Percentiles rank a stretch among this genome's conserved stretches.
Conservation (phyloP, 1,140 invertebrate genomes). For the Drosophila aff. region DNA sequence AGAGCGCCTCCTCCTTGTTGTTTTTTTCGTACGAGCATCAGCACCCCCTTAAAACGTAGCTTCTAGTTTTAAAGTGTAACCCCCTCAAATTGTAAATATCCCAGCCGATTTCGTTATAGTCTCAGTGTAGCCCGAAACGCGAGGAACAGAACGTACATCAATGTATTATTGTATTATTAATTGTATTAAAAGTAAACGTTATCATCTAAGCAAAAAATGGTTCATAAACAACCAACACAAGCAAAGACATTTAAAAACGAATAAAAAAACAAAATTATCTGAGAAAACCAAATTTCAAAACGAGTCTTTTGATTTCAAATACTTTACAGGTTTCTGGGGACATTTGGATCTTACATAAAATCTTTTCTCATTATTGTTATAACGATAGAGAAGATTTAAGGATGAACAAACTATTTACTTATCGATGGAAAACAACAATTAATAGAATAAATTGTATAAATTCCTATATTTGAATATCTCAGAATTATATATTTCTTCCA, state of each 20-base stretch:
- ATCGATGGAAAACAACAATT: neutral
- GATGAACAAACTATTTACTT: neutral
- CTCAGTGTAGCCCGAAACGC: slow-evolving; percentile 39
- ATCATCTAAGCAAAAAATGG: slow-evolving; percentile 61
- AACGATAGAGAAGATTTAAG: neutral
- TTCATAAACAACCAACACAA: slow-evolving; percentile 55
- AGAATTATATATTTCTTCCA: neutral
- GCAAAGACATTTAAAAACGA: slow-evolving; percentile 67
- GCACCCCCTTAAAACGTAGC: slow-evolving; percentile 53
- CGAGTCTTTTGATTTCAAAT: slow-evolving; percentile 1
- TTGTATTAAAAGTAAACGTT: slow-evolving; percentile 69
- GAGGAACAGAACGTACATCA: slow-evolving; percentile 58
- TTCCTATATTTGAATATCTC: too few relatives aligned
- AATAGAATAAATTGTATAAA: neutral
- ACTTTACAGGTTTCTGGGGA: neutral
- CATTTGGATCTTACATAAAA: neutral
- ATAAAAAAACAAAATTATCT: slow-evolving; percentile 57
- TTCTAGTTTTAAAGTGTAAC: slow-evolving; percentile 30
- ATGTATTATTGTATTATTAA: slow-evolving; percentile 82
- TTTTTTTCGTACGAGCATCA: slow-evolving; percentile 53
- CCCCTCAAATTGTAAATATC: slow-evolving; percentile 74
- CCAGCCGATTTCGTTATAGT: slow-evolving; percentile 62
- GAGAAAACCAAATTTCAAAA: slow-evolving; percentile 28
- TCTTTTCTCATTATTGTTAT: too few relatives aligned
- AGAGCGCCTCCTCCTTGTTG: slow-evolving; percentile 68